phyloP scores from a whole-genome alignment of 2,113 vertebrate species.

The Bothrops jararaca region DNA sequence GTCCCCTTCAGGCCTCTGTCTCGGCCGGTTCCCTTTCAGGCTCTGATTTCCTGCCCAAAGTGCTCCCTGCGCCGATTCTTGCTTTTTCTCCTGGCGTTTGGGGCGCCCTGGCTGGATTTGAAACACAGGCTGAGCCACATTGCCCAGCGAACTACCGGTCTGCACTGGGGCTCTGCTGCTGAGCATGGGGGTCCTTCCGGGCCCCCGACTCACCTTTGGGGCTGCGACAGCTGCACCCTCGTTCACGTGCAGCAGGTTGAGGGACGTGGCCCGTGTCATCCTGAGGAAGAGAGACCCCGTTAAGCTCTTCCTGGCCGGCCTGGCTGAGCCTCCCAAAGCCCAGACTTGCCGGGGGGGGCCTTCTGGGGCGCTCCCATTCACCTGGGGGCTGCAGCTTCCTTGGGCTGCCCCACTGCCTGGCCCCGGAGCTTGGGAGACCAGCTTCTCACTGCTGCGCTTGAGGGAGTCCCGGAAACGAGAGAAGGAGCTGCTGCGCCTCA shows the following conservation, averaged over 20 bases:
- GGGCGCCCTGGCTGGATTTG: neutral
- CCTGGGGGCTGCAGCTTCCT: slow-evolving; percentile 60
- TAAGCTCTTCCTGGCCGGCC: neutral
- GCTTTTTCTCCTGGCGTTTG: too few species aligned
- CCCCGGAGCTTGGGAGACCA: slow-evolving; percentile 83
- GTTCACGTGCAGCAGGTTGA: slow-evolving; percentile 73
- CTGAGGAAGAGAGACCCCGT: slow-evolving; percentile 47
- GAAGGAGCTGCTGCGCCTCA: slow-evolving; percentile 80
- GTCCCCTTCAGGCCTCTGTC: neutral
- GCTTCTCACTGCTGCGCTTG: slow-evolving; percentile 81
- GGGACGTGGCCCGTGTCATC: slow-evolving; percentile 84
- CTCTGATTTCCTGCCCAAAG: neutral
- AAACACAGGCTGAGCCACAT: neutral
- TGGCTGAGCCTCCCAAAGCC: neutral
- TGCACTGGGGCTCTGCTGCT: neutral
- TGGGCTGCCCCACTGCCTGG: slow-evolving; percentile 54
- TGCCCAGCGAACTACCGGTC: too few species aligned
- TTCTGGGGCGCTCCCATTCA: slow-evolving; percentile 34
- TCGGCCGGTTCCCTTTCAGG: too few species aligned
- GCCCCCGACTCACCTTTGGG: slow-evolving; percentile 57
- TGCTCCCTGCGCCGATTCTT: neutral
- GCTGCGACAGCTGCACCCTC: slow-evolving; percentile 50
- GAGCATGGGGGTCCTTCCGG: fast-evolving
- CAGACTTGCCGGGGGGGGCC: neutral
- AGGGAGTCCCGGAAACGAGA: slow-evolving; percentile 84